phyloP scores from a whole-genome alignment of 2,888 invertebrate genomes.

The Acronicta aceris region DNA sequence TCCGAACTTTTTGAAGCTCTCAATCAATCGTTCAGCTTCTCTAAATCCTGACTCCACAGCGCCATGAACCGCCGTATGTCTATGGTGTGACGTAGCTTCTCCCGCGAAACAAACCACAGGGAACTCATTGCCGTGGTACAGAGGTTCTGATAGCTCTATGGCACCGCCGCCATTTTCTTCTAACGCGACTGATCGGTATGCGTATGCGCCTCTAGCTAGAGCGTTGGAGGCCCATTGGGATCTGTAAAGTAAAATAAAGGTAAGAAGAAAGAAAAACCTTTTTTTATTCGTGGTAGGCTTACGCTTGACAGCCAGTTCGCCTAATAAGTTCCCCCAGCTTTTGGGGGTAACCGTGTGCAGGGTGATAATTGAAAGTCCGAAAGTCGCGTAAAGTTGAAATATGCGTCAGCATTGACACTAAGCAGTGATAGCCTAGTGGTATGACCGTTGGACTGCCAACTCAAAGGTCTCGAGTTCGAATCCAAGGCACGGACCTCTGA shows the following conservation, averaged over 20 bases:
- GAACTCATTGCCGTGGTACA: constrained; percentile 72
- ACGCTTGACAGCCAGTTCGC: no score
- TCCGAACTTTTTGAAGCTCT: constrained; percentile 62
- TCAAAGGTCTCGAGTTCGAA: no score
- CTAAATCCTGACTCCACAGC: constrained; percentile 93
- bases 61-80: constrained; percentile 92
- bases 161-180: constrained; percentile 89
- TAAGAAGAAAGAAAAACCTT: not conserved
- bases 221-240: constrained; percentile 91
- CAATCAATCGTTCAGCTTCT: constrained; percentile 91
- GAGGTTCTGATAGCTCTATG: constrained; percentile 87
- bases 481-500: no score
- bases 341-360: no score
- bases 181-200: constrained; percentile 88
- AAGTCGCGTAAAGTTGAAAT: no score
- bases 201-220: constrained; percentile 91
- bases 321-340: no score
- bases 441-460: no score
- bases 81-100: constrained; percentile 91
- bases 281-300: no score
- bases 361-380: no score
- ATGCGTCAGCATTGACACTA: no score
- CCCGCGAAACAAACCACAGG: constrained; percentile 91
- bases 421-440: no score
- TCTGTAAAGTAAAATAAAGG: constrained; percentile 69